Evolutionary conservation across 2,113 vertebrate species (phyloP).

Genomic region (Conger conger): DNA sequence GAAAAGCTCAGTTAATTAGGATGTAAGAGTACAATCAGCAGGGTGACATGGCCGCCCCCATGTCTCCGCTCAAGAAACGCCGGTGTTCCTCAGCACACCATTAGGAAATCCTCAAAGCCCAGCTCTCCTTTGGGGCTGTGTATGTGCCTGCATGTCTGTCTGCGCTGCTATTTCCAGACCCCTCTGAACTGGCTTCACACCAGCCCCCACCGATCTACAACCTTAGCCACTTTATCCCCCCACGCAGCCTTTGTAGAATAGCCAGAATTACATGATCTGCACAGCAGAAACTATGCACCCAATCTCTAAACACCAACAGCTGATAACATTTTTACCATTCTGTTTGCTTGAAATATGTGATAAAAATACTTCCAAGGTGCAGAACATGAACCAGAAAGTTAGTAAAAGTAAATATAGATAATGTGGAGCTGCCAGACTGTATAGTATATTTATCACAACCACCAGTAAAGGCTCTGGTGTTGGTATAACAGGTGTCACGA

Average conservation of each 20-base stretch:
- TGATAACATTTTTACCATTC: neutral
- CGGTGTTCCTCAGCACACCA: neutral
- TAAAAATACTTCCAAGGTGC: neutral
- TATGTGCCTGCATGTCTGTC: neutral
- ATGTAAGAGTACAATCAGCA: conserved; percentile 7
- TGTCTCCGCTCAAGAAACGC: neutral
- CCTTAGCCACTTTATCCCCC: neutral
- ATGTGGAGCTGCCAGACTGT: neutral
- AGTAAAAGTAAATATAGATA: too few relatives aligned
- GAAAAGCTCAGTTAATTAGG: conserved; percentile 12
- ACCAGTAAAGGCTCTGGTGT: too few relatives aligned
- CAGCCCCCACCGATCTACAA: neutral
- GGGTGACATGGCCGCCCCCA: neutral
- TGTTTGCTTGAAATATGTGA: neutral
- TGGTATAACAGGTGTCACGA: too few relatives aligned
- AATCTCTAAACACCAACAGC: neutral
- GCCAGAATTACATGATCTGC: neutral
- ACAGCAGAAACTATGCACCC: neutral
- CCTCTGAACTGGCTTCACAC: neutral
- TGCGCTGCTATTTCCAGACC: neutral
- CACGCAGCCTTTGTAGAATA: neutral
- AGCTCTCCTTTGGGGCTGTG: neutral
- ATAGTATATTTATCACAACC: neutral
- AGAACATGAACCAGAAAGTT: neutral
- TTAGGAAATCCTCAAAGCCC: neutral